A percentile compares a stretch with the other conserved stretches of the same genome.
phyloP scores from a whole-genome alignment of 2,113 vertebrate species.

The Phrynocephalus versicolor region DNA sequence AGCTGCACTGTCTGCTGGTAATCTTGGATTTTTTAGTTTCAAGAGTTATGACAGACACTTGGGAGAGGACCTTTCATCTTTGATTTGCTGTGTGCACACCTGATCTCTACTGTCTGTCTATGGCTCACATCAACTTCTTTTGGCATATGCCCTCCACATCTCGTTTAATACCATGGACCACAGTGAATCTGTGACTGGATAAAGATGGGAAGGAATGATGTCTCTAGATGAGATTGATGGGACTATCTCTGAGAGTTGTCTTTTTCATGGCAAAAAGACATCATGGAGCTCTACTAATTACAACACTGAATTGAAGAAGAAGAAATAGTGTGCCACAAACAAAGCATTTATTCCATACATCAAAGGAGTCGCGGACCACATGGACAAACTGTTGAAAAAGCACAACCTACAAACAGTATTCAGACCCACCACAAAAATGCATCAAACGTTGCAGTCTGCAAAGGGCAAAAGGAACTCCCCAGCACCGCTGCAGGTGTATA shows the following conservation, averaged over 20 bases:
- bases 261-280: background rate
- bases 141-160: background rate
- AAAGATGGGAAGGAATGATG: background rate
- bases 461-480: no score
- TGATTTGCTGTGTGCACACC: background rate
- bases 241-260: background rate
- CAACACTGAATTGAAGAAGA: no score
- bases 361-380: no score
- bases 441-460: no score
- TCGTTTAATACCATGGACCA: background rate
- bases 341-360: no score
- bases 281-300: background rate
- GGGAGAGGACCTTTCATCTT: background rate
- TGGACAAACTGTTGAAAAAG: no score
- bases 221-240: background rate
- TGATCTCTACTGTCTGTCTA: background rate
- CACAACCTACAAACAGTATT: no score
- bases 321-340: no score
- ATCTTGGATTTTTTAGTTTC: background rate
- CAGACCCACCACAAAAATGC: no score
- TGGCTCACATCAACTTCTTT: background rate
- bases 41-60: background rate
- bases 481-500: no score
- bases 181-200: background rate
- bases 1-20: background rate